Percentiles rank a stretch among this genome's conserved stretches.
phyloP scores from a whole-genome alignment of 2,888 invertebrate species.

The Periphyllus acericola region DNA sequence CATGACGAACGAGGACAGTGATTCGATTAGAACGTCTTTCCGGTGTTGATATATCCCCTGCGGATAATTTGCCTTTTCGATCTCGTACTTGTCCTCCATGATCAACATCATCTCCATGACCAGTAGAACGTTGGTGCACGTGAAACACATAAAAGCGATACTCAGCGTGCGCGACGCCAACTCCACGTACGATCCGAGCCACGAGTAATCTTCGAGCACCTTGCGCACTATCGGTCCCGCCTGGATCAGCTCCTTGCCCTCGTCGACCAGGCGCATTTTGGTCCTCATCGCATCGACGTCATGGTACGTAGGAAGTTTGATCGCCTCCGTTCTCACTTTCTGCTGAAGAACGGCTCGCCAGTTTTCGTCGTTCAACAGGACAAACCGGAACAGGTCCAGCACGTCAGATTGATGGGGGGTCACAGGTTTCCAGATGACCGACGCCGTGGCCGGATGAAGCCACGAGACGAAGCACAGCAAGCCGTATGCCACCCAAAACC shows the following conservation, averaged over 20 bases:
- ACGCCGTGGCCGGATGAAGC: not conserved
- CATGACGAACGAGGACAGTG: not conserved
- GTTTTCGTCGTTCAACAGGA: too few species aligned
- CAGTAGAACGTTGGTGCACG: not conserved
- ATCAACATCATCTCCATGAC: not conserved
- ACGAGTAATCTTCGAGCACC: not conserved
- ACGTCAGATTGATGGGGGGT: too few species aligned
- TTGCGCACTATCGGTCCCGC: not conserved
- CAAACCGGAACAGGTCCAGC: too few species aligned
- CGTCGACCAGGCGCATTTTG: not conserved
- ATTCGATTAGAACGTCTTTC: not conserved
- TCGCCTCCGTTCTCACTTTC: not conserved
- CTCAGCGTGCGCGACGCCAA: not conserved
- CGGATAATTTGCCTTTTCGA: not conserved
- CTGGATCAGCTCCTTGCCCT: not conserved
- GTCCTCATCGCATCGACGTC: too few species aligned
- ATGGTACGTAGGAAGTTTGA: not conserved
- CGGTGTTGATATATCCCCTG: not conserved
- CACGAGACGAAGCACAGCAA: not conserved
- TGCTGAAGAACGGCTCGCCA: too few species aligned
- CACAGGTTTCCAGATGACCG: too few species aligned
- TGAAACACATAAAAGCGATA: not conserved
- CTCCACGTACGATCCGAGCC: not conserved
- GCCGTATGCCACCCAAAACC: not conserved
- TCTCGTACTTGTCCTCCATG: not conserved